A percentile compares a stretch with the other conserved stretches of the same genome.
Evolutionary conservation across 2,113 vertebrate genomes (phyloP).

Genomic region (Urocitellus parryii): DNA sequence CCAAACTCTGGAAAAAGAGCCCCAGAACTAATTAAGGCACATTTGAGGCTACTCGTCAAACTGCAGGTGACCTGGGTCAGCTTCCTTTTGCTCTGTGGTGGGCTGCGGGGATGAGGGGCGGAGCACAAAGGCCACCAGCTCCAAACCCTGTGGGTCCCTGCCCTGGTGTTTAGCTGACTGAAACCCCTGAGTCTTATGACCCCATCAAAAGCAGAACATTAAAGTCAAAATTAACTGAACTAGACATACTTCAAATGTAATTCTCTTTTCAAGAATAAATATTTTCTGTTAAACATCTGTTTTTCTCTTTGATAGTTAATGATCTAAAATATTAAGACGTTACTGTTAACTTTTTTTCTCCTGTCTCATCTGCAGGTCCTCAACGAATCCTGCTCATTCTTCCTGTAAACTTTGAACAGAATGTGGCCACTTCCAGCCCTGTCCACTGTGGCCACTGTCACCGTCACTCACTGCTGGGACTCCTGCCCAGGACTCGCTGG

Average conservation of each 20-base stretch:
- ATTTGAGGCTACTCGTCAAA: not conserved
- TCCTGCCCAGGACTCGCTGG: not conserved
- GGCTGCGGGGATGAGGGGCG: too few species aligned
- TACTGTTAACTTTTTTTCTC: not conserved
- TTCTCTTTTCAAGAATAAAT: not conserved
- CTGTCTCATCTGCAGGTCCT: not conserved
- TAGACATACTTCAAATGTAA: not conserved
- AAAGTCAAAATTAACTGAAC: not conserved
- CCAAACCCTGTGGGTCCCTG: too few species aligned
- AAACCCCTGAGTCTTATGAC: not conserved
- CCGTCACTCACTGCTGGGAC: not conserved
- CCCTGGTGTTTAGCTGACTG: not conserved
- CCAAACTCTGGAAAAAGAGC: not conserved
- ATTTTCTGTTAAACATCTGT: not conserved
- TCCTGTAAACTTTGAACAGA: not conserved
- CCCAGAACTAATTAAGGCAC: not conserved
- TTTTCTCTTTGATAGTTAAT: not conserved
- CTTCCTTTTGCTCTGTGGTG: not conserved
- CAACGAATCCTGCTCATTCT: not conserved
- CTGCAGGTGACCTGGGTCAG: not conserved
- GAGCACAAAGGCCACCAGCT: not conserved
- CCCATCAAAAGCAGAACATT: not conserved
- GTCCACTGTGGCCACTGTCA: rapidly evolving
- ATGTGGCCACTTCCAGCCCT: too few species aligned
- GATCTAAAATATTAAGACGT: not conserved